Conservation (phyloP, 2,797 vertebrate species). For the Sarcoramphus papa region DNA sequence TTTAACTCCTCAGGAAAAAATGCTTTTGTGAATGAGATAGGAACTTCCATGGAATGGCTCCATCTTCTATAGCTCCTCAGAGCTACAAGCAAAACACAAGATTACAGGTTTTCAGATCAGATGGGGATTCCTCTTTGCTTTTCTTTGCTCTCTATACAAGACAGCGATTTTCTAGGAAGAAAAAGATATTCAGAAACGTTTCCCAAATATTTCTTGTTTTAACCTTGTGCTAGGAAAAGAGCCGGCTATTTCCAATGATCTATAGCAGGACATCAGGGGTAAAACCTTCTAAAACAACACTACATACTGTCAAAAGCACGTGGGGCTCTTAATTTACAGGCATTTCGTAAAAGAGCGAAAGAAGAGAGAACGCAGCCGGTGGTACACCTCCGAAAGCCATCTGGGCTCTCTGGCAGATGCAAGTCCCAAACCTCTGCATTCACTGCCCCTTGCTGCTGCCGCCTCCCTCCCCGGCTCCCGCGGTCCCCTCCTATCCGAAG, state of each 20-base stretch:
- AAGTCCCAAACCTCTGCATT: background rate
- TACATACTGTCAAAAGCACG: background rate
- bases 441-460: background rate
- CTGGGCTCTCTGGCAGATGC: background rate
- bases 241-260: background rate
- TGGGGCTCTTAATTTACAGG: background rate
- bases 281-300: background rate
- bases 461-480: background rate
- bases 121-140: background rate
- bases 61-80: background rate
- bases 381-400: background rate
- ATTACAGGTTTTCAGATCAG: background rate
- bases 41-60: background rate
- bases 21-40: background rate
- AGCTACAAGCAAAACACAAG: background rate
- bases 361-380: background rate
- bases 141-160: background rate
- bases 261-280: background rate
- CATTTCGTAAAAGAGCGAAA: background rate
- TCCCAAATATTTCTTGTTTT: background rate
- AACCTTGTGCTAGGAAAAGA: background rate
- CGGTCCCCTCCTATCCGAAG: accelerated
- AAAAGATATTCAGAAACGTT: background rate
- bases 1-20: background rate
- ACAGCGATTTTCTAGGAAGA: background rate